Evolutionary conservation across 2,797 vertebrate species (phyloP).

Genomic region (Sebastolobus altivelis): DNA sequence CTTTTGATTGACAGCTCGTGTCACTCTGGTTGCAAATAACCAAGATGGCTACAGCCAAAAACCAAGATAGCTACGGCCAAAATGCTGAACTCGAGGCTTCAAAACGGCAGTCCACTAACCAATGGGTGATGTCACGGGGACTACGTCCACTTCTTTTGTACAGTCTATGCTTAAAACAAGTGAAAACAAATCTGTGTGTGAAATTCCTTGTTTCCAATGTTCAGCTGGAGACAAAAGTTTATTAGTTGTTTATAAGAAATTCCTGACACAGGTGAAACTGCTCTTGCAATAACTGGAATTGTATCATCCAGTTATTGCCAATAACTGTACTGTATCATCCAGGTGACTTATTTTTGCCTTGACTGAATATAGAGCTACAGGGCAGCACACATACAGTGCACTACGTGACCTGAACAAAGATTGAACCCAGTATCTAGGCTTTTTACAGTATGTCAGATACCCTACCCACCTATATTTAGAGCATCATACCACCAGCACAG

Average conservation of each 20-base stretch:
- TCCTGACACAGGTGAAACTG: background rate
- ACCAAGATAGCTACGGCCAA: too few species aligned
- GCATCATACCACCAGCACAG: slow-evolving; percentile 45
- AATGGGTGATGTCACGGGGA: too few species aligned
- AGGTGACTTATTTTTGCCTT: background rate
- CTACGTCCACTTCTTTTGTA: too few species aligned
- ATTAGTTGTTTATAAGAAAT: background rate
- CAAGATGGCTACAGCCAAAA: too few species aligned
- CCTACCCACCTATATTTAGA: slow-evolving; percentile 66
- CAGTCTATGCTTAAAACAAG: background rate
- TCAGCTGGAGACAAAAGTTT: background rate
- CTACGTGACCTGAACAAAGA: slow-evolving; percentile 50
- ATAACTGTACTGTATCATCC: background rate
- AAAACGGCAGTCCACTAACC: too few species aligned
- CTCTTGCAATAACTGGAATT: background rate
- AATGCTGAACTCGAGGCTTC: too few species aligned
- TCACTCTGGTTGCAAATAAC: too few species aligned
- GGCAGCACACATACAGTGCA: background rate
- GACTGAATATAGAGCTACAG: background rate
- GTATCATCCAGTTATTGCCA: background rate
- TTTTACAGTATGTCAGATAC: slow-evolving; percentile 65
- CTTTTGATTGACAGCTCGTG: too few species aligned
- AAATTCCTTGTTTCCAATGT: background rate
- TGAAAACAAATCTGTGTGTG: background rate
- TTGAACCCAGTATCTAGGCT: slow-evolving; percentile 37